Conservation (phyloP, 1,140 invertebrate genomes). For the Danaus melanippus region DNA sequence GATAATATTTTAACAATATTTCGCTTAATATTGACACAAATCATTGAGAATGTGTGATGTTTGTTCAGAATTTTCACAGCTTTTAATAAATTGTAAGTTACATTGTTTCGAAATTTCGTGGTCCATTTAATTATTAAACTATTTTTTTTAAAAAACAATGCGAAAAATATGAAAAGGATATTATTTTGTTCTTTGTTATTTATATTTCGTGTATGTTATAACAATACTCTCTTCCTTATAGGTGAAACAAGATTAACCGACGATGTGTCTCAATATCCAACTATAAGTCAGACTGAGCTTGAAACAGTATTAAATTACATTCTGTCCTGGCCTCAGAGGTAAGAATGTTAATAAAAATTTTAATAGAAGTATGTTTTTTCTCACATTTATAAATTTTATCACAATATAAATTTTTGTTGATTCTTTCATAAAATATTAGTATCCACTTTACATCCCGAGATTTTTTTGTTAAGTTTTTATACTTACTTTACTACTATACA, state of each 20-base stretch:
- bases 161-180: too few species aligned
- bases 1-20: conserved; percentile 66
- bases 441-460: conserved; percentile 4
- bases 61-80: conserved; percentile 84
- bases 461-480: neutral
- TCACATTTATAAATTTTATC: too few species aligned
- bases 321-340: conserved; percentile 81
- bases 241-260: conserved; percentile 75
- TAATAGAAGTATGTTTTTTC: too few species aligned
- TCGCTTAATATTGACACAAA: conserved; percentile 50
- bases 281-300: conserved; percentile 76
- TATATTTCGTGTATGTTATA: conserved; percentile 8
- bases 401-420: too few species aligned
- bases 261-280: conserved; percentile 75
- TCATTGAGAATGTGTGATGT: conserved; percentile 82
- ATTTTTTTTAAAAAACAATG: too few species aligned
- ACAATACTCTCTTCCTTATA: conserved; percentile 39
- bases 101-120: conserved; percentile 64
- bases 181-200: too few species aligned
- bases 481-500: conserved; percentile 1
- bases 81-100: conserved; percentile 83
- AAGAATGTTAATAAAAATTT: conserved; percentile 17
- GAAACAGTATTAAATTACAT: conserved; percentile 79
- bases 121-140: conserved; percentile 27
- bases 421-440: too few species aligned